Conservation (phyloP, 64 coral and sea anemone genomes). For the Montipora sp. region DNA sequence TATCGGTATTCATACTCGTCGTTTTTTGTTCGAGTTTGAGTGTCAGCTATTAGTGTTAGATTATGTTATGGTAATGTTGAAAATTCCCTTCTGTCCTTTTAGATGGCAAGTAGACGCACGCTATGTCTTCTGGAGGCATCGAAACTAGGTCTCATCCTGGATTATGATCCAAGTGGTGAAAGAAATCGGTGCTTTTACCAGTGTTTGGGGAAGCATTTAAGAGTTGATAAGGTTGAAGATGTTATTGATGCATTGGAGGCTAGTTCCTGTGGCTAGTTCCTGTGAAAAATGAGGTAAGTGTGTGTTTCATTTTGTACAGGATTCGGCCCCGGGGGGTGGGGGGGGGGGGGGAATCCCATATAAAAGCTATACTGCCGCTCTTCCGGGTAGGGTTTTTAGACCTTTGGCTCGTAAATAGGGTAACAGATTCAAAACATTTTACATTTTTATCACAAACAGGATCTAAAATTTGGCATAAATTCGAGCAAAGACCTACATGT, state of each 20-base stretch:
- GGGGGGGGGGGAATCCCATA: slow-evolving; percentile 7
- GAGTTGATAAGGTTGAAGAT: slow-evolving; percentile 8
- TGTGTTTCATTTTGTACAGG: neutral
- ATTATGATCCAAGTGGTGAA: slow-evolving; percentile 36
- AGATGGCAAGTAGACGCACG: slow-evolving; percentile 34
- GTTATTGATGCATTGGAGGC: slow-evolving; percentile 16
- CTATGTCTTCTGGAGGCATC: slow-evolving; percentile 25
- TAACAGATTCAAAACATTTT: slow-evolving; percentile 2
- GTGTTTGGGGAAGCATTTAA: slow-evolving; percentile 26
- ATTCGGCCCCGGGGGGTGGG: neutral
- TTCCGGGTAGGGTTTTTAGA: slow-evolving; percentile 21
- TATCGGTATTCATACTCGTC: slow-evolving; percentile 1
- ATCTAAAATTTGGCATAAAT: neutral
- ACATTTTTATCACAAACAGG: slow-evolving; percentile 11
- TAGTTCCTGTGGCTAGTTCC: slow-evolving; percentile 35
- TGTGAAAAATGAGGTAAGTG: slow-evolving; percentile 17
- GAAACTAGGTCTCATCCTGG: neutral
- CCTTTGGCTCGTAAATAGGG: slow-evolving; percentile 4
- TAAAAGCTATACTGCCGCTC: slow-evolving; percentile 16
- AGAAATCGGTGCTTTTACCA: slow-evolving; percentile 42
- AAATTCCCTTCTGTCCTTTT: neutral
- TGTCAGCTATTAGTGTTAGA: slow-evolving; percentile 26
- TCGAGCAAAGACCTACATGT: neutral
- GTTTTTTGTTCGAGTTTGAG: slow-evolving; percentile 20
- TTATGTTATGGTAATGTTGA: slow-evolving; percentile 21